Evolutionary conservation across 2,113 vertebrate genomes (phyloP).

Genomic region (Spizaetus ornatus): DNA sequence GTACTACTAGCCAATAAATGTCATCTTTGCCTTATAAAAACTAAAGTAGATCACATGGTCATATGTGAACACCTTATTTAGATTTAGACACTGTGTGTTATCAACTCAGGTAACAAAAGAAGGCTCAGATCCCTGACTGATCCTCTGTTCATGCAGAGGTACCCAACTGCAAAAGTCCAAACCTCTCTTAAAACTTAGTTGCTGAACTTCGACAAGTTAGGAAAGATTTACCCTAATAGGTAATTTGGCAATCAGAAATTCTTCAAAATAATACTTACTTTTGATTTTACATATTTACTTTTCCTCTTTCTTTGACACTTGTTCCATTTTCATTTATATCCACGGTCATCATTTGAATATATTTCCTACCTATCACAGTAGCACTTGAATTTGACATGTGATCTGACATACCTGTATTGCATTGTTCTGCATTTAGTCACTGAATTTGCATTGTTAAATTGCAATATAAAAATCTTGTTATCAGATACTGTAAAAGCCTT

Average conservation of each 20-base stretch:
- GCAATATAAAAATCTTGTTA: background rate
- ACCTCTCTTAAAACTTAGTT: background rate
- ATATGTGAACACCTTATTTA: background rate
- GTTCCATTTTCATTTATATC: background rate
- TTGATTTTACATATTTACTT: background rate
- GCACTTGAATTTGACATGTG: background rate
- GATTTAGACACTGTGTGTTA: background rate
- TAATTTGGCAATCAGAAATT: background rate
- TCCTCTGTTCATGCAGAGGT: background rate
- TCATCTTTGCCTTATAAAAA: background rate
- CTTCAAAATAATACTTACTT: background rate
- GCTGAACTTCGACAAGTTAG: background rate
- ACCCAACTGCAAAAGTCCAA: background rate
- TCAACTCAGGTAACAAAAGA: background rate
- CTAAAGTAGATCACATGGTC: background rate
- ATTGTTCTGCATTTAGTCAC: background rate
- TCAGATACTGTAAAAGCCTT: background rate
- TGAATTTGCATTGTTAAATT: background rate
- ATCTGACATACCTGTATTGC: background rate
- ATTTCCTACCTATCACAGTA: background rate
- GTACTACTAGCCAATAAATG: background rate
- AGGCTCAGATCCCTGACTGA: background rate
- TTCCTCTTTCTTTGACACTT: background rate
- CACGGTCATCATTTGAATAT: background rate
- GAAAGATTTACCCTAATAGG: background rate